These are phyloP conservation scores for Thaleichthys pacificus DNA, from an alignment of 2,797 vertebrate species.

Conservation along the genomic window DNA sequence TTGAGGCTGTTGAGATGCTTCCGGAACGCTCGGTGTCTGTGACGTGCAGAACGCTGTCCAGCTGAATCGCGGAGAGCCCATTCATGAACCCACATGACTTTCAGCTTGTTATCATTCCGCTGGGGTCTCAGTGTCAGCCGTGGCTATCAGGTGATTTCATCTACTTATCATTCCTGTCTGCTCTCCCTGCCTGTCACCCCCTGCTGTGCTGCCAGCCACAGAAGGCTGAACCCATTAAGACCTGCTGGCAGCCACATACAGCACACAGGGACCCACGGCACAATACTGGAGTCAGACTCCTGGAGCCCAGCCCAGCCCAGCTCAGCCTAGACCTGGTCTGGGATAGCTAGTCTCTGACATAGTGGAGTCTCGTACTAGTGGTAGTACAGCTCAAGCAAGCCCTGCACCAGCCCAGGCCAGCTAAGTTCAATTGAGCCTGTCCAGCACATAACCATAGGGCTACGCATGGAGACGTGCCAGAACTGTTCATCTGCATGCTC, in stretches of 20 bases:
- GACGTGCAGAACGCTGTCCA: background rate
- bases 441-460: conserved; percentile 16
- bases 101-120: conserved; percentile 56
- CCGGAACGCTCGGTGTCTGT: background rate
- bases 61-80: background rate
- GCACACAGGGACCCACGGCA: conserved; percentile 36
- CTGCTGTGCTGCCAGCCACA: conserved; percentile 43
- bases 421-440: conserved; percentile 26
- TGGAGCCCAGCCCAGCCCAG: conserved; percentile 23
- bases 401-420: conserved; percentile 22
- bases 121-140: conserved; percentile 43
- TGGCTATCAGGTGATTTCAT: conserved; percentile 52
- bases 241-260: conserved; percentile 26
- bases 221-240: conserved; percentile 17
- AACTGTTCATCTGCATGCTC: conserved; percentile 50
- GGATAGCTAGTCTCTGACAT: conserved; percentile 2
- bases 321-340: conserved; percentile 12
- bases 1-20: background rate
- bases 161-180: conserved; percentile 58
- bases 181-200: conserved; percentile 33
- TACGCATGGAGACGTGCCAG: conserved; percentile 37
- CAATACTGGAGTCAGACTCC: conserved; percentile 16
- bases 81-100: conserved; percentile 31
- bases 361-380: too few relatives aligned
- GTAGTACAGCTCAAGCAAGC: conserved; percentile 13